Percentiles rank a stretch among this genome's conserved stretches.
Evolutionary conservation across 2,888 invertebrate species (phyloP).

Genomic region (Plusia festucae): DNA sequence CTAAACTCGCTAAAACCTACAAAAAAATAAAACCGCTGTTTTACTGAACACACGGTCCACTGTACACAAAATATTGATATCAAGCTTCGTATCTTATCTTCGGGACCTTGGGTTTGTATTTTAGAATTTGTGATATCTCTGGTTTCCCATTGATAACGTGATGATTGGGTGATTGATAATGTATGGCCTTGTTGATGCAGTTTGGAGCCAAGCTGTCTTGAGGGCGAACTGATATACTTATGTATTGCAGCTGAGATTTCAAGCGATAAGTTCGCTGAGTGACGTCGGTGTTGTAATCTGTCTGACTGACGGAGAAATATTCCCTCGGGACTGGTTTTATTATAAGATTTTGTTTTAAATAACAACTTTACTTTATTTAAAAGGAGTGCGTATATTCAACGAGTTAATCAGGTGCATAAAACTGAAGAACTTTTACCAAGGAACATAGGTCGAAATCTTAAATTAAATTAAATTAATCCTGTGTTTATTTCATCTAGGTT

Average conservation of each 20-base stretch:
- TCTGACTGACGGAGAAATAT: neutral
- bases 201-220: constrained; percentile 49
- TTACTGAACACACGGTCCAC: neutral
- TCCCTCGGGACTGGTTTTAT: neutral
- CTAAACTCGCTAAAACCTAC: neutral
- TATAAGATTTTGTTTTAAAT: neutral
- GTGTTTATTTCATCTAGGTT: too few species aligned
- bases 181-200: constrained; percentile 33
- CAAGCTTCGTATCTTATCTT: constrained; percentile 55
- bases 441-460: too few species aligned
- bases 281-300: neutral
- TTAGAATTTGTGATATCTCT: constrained; percentile 20
- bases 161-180: constrained; percentile 11
- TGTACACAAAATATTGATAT: constrained; percentile 39
- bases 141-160: constrained; percentile 27
- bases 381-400: too few species aligned
- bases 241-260: neutral
- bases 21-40: neutral
- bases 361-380: too few species aligned
- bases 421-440: too few species aligned
- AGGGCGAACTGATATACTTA: neutral
- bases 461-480: too few species aligned
- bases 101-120: constrained; percentile 43
- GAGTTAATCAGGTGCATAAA: too few species aligned
- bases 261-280: neutral